Conservation (phyloP, 2,113 vertebrate species). For the Calypte anna region DNA sequence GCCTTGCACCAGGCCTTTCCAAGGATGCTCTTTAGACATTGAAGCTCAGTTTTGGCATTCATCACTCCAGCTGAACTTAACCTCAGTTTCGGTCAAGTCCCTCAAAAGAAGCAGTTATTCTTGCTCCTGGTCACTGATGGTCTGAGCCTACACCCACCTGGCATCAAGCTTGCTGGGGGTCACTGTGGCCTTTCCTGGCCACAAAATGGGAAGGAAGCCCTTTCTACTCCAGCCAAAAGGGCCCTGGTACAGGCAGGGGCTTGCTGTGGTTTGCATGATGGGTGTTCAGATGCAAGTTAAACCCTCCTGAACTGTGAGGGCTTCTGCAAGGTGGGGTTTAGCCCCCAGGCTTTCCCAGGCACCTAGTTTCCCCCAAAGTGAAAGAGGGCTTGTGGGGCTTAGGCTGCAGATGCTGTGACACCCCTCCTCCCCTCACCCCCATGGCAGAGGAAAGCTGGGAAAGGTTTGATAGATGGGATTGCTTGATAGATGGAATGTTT, state of each 20-base stretch:
- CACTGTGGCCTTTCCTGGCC: rapidly evolving
- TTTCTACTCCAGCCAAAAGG: not conserved
- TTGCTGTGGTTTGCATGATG: rapidly evolving
- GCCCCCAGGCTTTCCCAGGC: too few species aligned
- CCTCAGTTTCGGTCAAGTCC: not conserved
- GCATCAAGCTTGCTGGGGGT: not conserved
- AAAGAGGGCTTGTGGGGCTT: not conserved
- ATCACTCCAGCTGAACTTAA: not conserved
- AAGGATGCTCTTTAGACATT: not conserved
- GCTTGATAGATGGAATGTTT: not conserved
- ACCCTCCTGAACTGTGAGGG: not conserved
- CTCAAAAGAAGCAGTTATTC: not conserved
- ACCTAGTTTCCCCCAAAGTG: not conserved
- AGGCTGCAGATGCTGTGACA: not conserved
- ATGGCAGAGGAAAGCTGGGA: not conserved
- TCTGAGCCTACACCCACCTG: not conserved
- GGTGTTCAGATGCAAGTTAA: not conserved
- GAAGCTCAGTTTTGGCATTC: not conserved
- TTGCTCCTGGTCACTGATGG: rapidly evolving
- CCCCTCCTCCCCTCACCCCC: not conserved
- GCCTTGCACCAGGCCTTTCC: not conserved
- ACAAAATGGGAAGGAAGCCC: not conserved
- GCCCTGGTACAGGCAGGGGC: not conserved
- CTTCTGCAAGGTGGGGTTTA: not conserved
- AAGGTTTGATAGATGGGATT: not conserved